Base-by-base conservation (phyloP, 2,888 invertebrate genomes). In the Sicus ferrugineus region DNA sequence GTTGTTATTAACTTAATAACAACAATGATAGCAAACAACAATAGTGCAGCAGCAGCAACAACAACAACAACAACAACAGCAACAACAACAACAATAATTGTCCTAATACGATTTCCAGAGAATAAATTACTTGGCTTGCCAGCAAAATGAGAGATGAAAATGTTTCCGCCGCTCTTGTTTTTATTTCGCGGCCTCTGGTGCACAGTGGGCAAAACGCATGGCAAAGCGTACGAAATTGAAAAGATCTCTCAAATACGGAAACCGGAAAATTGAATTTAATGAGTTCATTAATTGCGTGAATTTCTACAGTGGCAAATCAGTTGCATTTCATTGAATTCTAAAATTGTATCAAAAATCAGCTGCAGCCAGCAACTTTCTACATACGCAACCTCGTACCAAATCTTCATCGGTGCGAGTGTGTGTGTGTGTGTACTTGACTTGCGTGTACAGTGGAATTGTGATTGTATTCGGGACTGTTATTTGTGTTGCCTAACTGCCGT, bases 1-100 rank as follows among this genome's bases (percentile, higher is more conserved):
- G 34, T 28, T 14, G 34, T 65, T 56, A 69, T 68, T 66, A 65
- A 62, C 56, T 52, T 30, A 61, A 61, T 68, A 65, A n/a, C n/a
- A n/a, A n/a, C n/a, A n/a, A n/a, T n/a, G n/a, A 70, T 38, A 54
- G 14, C 9, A n/a, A 65, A 50, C 31, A 21, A 65, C 52, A 58
- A 56, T 21, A 67, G 46, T 21, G 31, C 14, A 42, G 19, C 7
- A 56, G 4, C 46, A 46, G 3, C 34, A 38, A 42, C 23, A 38
- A 21, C 38, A 38, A 26, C 38, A 61, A 31, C 38, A 66, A 54
- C 46, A 28, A 46, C 26, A 63, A 38, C 23, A 54, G n/a, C 30
- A 50, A 31, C 48, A 64, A 50, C 2, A 42, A 23, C 4, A 48
- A 19, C 26, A 63, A 46, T 26, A 48, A 48, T 38, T 65, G 21